Conservation (phyloP, 1,140 invertebrate species). For the Camponotus floridanus region DNA sequence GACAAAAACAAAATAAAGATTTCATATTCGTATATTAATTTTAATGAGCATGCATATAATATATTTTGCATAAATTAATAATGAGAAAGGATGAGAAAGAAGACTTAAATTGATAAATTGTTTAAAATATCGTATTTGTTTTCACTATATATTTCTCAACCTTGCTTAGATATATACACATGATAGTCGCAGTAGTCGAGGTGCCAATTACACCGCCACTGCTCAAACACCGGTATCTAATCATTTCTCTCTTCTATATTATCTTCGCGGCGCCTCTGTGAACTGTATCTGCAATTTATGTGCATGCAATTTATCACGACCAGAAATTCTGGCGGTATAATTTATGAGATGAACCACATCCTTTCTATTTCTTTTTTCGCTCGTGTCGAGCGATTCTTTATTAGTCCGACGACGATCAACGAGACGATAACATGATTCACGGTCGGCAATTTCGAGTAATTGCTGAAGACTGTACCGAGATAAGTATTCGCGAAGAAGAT, state of each 20-base stretch:
- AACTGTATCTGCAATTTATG: not conserved
- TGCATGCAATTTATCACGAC: slow-evolving; percentile 1
- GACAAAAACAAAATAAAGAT: not conserved
- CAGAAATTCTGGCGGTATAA: slow-evolving; percentile 1
- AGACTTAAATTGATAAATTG: too few species aligned
- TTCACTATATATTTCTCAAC: not conserved
- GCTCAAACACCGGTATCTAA: slow-evolving; percentile 34
- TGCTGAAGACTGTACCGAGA: not conserved
- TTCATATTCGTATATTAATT: not conserved
- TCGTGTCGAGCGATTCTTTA: not conserved
- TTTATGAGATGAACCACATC: slow-evolving; percentile 9
- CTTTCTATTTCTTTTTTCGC: not conserved
- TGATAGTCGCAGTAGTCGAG: not conserved
- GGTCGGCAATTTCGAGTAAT: not conserved
- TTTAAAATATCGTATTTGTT: too few species aligned
- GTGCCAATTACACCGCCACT: slow-evolving; percentile 20
- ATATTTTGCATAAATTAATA: too few species aligned
- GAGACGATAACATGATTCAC: slow-evolving; percentile 1
- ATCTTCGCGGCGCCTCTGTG: slow-evolving; percentile 13
- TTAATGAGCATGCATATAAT: not conserved
- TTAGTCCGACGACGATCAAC: slow-evolving; percentile 5
- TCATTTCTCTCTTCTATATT: slow-evolving; percentile 23
- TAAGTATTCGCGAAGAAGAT: not conserved
- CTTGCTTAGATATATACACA: not conserved
- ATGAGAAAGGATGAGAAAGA: too few species aligned